Conservation (phyloP, 2,888 invertebrate species). For the Drosophila anomalata region DNA sequence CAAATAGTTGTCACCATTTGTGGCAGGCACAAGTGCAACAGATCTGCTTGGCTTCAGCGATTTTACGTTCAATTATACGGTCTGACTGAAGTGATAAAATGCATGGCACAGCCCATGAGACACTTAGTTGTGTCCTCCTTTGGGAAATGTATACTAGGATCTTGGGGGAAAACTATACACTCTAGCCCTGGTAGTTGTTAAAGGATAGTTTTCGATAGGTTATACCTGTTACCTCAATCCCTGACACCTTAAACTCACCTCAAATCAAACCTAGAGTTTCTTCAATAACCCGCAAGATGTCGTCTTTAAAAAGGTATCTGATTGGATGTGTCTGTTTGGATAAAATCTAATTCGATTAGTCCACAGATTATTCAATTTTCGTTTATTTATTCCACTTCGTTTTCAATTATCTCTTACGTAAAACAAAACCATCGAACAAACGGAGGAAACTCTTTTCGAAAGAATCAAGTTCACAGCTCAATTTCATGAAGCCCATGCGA, state of each 20-base stretch:
- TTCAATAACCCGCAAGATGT: not conserved
- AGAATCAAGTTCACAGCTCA: slow-evolving; percentile 55
- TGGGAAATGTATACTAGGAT: slow-evolving; percentile 2
- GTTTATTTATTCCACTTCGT: slow-evolving; percentile 43
- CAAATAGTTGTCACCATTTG: slow-evolving; percentile 76
- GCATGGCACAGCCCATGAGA: slow-evolving; percentile 66
- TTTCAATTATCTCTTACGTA: slow-evolving; percentile 1
- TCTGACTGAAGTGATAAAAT: slow-evolving; percentile 83
- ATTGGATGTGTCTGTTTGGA: slow-evolving; percentile 6
- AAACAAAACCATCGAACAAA: slow-evolving; percentile 8
- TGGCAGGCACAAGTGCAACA: slow-evolving; percentile 56
- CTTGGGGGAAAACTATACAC: too few species aligned
- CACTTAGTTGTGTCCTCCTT: slow-evolving; percentile 28
- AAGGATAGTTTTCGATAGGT: not conserved
- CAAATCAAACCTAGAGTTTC: not conserved
- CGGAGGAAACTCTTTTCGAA: not conserved
- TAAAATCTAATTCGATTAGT: not conserved
- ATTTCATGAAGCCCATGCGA: slow-evolving; percentile 60
- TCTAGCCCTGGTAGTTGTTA: too few species aligned
- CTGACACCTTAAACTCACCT: not conserved
- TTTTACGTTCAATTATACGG: slow-evolving; percentile 84
- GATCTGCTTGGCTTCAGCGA: slow-evolving; percentile 63
- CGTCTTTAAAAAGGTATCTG: not conserved
- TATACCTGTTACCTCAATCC: not conserved
- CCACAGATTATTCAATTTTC: slow-evolving; percentile 9